These are phyloP conservation scores for Platysteira castanea DNA, from an alignment of 2,113 vertebrate genomes.

Conservation along the genomic window DNA sequence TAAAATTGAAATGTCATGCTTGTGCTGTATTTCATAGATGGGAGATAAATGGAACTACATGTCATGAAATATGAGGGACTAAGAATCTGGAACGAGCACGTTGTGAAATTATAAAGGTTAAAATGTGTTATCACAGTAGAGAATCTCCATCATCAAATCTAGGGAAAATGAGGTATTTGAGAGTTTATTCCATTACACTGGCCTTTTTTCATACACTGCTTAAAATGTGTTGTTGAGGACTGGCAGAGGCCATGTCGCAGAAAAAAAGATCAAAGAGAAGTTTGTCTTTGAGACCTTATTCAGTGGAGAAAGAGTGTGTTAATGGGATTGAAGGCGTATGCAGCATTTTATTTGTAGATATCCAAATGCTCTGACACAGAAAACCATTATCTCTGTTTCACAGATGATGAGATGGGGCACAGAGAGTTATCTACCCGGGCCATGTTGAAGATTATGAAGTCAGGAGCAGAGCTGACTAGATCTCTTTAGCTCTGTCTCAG, in stretches of 20 bases:
- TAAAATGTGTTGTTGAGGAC: not conserved
- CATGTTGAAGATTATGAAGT: not conserved
- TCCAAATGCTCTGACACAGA: not conserved
- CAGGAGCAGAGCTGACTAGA: not conserved
- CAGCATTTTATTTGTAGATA: not conserved
- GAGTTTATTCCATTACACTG: not conserved
- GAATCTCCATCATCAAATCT: slow-evolving; percentile 28
- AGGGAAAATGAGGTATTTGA: not conserved
- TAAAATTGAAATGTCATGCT: slow-evolving; percentile 48
- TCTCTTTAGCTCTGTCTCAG: not conserved
- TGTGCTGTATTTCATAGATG: not conserved
- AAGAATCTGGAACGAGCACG: not conserved
- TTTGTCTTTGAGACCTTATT: not conserved
- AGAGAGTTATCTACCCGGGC: not conserved
- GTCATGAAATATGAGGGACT: slow-evolving; percentile 12
- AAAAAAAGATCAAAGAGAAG: not conserved
- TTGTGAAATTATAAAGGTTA: slow-evolving; percentile 36
- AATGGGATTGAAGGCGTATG: not conserved
- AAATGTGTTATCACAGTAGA: slow-evolving; percentile 2
- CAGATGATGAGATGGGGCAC: not conserved
- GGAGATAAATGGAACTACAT: slow-evolving; percentile 5
- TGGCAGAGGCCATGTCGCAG: not conserved
- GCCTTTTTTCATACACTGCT: not conserved
- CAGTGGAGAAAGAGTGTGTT: not conserved
- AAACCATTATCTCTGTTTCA: not conserved